Conservation (phyloP, 2,888 invertebrate species). For the Lordiphosa fenestrarum region DNA sequence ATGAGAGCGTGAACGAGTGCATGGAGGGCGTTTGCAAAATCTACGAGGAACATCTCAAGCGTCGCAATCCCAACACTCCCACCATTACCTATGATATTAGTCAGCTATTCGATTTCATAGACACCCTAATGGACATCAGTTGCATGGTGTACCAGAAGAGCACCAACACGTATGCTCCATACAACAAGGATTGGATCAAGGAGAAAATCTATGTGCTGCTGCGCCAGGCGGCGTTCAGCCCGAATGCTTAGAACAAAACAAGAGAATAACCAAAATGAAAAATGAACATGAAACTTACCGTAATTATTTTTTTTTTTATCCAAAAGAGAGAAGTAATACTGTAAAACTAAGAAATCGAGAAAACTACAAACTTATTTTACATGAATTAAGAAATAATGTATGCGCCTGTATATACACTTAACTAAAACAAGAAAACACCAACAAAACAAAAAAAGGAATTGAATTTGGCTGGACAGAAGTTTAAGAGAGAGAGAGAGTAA, state of each 20-base stretch:
- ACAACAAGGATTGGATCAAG: constrained; percentile 99
- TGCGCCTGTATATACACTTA: constrained; percentile 23
- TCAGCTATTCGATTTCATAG: constrained; percentile 98
- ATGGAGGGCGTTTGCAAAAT: constrained; percentile 99
- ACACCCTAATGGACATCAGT: constrained; percentile 96
- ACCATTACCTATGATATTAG: constrained; percentile 99
- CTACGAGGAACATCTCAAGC: constrained; percentile 98
- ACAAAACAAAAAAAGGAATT: neutral
- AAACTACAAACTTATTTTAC: constrained; percentile 16
- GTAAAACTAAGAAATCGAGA: constrained; percentile 29
- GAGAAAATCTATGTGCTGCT: constrained; percentile 98
- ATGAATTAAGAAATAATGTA: constrained; percentile 36
- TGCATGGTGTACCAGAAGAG: constrained; percentile 98
- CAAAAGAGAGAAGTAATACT: constrained; percentile 19
- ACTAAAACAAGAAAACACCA: constrained; percentile 7
- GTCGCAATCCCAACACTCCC: constrained; percentile 96
- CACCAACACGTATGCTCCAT: constrained; percentile 97
- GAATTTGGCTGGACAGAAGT: no score
- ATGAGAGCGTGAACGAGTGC: constrained; percentile 98
- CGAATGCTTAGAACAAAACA: constrained; percentile 47
- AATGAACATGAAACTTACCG: neutral
- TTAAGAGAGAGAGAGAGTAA: no score
- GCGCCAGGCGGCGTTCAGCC: constrained; percentile 90
- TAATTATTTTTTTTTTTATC: constrained; percentile 4
- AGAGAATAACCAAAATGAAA: neutral